Evolutionary conservation across 2,113 vertebrate species (phyloP).

Genomic region (Istiophorus platypterus): DNA sequence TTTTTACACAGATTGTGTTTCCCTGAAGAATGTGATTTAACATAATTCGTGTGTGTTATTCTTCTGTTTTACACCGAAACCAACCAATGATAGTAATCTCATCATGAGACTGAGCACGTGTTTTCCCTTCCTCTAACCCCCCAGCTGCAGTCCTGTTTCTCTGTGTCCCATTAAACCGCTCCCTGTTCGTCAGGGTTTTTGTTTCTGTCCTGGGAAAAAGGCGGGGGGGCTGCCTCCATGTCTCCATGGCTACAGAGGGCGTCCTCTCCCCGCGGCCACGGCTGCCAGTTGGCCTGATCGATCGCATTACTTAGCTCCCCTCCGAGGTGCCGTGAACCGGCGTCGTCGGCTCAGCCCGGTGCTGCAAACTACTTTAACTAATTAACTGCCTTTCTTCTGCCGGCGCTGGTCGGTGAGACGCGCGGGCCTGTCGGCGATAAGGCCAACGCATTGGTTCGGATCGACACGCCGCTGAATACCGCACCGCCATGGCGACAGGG

Average conservation of each 20-base stretch:
- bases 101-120: background rate
- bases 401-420: no score
- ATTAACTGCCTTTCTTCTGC: conserved; percentile 44
- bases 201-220: conserved; percentile 29
- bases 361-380: conserved; percentile 43
- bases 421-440: conserved; percentile 44
- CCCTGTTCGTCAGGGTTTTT: conserved; percentile 29
- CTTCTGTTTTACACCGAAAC: conserved; percentile 21
- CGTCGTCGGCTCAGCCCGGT: conserved; percentile 30
- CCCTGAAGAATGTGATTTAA: background rate
- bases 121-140: background rate
- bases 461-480: background rate
- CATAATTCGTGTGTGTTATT: background rate
- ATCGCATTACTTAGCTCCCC: conserved; percentile 60
- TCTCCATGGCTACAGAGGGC: conserved; percentile 32
- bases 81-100: conserved; percentile 6
- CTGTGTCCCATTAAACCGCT: conserved; percentile 35
- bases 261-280: conserved; percentile 27
- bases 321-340: conserved; percentile 44
- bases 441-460: background rate
- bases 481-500: conserved; percentile 32
- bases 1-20: background rate
- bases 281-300: conserved; percentile 50
- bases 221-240: conserved; percentile 6
- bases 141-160: conserved; percentile 21